Evolutionary conservation across 2,888 invertebrate species (phyloP).

Genomic region (Caenorhabditis sulstoni): DNA sequence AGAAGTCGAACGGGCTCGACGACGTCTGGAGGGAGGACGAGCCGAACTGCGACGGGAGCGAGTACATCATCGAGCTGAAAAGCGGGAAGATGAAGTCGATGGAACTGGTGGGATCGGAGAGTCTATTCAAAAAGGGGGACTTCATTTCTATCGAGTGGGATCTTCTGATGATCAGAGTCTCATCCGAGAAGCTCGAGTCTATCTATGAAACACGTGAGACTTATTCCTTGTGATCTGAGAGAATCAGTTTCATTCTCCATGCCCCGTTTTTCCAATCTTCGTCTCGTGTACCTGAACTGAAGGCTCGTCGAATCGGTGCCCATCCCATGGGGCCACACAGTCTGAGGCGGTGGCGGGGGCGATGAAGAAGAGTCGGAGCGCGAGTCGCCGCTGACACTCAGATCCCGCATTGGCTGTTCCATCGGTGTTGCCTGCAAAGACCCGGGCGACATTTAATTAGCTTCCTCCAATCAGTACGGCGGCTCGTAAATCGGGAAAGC

Average conservation of each 20-base stretch:
- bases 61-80: slow-evolving; percentile 36
- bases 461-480: not conserved
- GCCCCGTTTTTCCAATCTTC: no score
- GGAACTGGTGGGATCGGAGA: not conserved
- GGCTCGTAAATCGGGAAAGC: not conserved
- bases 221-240: no score
- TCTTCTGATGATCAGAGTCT: no score
- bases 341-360: slow-evolving; percentile 9
- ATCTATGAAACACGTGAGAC: no score
- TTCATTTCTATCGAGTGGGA: no score
- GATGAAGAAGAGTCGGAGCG: slow-evolving; percentile 44
- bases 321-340: slow-evolving; percentile 23
- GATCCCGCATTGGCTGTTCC: slow-evolving; percentile 27
- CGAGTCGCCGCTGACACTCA: slow-evolving; percentile 28
- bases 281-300: slow-evolving; percentile 12
- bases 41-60: not conserved
- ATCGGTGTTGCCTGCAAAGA: slow-evolving; percentile 1
- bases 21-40: slow-evolving; percentile 13
- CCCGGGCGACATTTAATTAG: no score
- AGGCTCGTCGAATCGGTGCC: slow-evolving; percentile 12
- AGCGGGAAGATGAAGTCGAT: not conserved
- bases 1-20: slow-evolving; percentile 28
- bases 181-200: no score
- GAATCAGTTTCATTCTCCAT: no score
- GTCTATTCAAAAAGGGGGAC: no score